Conservation (phyloP, 1,140 invertebrate species). For the Radopholus similis region DNA sequence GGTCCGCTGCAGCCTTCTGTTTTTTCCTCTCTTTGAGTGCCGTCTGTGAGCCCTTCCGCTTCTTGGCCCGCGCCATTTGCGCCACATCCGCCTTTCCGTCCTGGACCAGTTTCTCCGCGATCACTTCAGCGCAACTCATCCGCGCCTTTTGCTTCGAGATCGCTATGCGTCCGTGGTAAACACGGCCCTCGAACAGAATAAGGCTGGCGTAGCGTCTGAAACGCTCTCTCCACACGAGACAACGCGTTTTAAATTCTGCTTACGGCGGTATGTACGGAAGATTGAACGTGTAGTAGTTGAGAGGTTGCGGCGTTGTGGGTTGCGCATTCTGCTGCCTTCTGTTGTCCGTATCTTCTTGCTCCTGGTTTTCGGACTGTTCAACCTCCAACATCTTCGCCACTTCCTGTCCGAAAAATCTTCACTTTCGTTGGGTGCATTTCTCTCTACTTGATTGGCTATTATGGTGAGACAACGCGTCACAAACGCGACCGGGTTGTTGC, state of each 20-base stretch:
- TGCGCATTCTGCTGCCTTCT: not conserved
- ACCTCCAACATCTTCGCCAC: too few species aligned
- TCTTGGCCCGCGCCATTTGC: not conserved
- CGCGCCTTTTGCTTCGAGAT: slow-evolving; percentile 3
- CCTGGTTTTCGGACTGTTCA: too few species aligned
- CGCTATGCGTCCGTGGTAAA: slow-evolving; percentile 1
- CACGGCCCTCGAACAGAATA: not conserved
- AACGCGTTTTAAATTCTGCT: not conserved
- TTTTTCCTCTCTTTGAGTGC: not conserved
- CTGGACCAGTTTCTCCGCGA: not conserved
- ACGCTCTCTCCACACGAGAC: not conserved
- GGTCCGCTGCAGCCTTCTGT: not conserved
- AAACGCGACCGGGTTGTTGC: not conserved
- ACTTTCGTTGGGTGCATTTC: too few species aligned
- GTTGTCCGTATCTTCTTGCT: not conserved
- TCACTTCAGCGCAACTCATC: not conserved
- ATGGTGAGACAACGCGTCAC: not conserved
- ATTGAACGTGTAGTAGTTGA: not conserved
- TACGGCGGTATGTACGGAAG: slow-evolving; percentile 4
- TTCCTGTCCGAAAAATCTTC: too few species aligned
- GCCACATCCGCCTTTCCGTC: not conserved
- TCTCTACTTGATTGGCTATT: too few species aligned
- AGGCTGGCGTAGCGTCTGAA: slow-evolving; percentile 9
- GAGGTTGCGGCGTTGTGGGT: not conserved
- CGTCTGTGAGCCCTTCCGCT: not conserved